Conservation (phyloP, 2,888 invertebrate species). For the Coenonympha glycerion region DNA sequence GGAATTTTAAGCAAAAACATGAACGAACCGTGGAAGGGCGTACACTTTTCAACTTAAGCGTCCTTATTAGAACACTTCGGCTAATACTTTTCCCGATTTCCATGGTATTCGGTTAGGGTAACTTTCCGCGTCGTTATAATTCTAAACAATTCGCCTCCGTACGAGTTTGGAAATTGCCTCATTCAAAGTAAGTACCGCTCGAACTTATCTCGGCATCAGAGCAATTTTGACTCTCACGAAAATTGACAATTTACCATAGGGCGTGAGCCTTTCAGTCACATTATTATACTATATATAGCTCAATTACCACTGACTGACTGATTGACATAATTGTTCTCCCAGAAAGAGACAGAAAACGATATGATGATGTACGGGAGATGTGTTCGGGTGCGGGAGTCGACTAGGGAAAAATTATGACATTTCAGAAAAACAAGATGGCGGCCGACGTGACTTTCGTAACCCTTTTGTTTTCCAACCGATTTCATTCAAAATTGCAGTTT, state of each 20-base stretch:
- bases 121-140: conserved; percentile 35
- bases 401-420: too few species aligned
- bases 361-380: too few species aligned
- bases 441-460: too few species aligned
- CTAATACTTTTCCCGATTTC: conserved; percentile 20
- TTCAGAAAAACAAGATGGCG: too few species aligned
- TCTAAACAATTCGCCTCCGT: conserved; percentile 43
- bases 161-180: conserved; percentile 40
- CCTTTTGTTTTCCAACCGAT: too few species aligned
- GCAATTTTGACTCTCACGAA: conserved; percentile 38
- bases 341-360: too few species aligned
- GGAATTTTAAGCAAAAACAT: neutral
- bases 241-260: conserved; percentile 43
- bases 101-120: conserved; percentile 12
- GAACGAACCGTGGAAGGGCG: neutral
- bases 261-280: conserved; percentile 25
- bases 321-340: too few species aligned
- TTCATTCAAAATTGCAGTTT: too few species aligned
- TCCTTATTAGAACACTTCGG: conserved; percentile 12
- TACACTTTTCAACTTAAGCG: neutral
- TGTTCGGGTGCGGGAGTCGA: too few species aligned
- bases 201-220: conserved; percentile 42
- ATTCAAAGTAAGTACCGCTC: conserved; percentile 39
- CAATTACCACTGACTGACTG: too few species aligned
- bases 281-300: too few species aligned